phyloP scores from a whole-genome alignment of 2,888 invertebrate species.

The Yponomeuta sedellus region DNA sequence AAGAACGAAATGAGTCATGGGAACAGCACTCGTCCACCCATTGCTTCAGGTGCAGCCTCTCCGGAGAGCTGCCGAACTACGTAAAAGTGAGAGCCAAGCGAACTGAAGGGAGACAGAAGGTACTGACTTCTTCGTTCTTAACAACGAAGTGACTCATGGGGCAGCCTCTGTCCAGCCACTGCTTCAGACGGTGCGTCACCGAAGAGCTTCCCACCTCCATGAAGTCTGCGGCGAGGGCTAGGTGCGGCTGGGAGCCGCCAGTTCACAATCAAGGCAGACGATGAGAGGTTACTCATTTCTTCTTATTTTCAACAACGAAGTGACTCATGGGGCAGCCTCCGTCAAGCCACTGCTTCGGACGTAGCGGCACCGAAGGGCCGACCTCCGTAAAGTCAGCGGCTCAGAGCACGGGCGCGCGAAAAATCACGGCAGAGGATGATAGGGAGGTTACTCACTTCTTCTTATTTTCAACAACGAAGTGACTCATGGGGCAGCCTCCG shows the following conservation, averaged over 20 bases:
- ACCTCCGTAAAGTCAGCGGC: slow-evolving; percentile 94
- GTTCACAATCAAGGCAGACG: too few relatives aligned
- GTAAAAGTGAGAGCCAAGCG: too few relatives aligned
- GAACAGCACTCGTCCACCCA: slow-evolving; percentile 98
- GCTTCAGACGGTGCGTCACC: slow-evolving; percentile 91
- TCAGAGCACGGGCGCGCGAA: too few relatives aligned
- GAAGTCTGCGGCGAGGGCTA: too few relatives aligned
- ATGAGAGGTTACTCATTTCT: slow-evolving; percentile 81
- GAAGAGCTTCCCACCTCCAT: slow-evolving; percentile 96
- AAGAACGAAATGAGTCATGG: slow-evolving; percentile 96
- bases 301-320: slow-evolving; percentile 96
- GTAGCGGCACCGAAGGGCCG: slow-evolving; percentile 94
- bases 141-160: slow-evolving; percentile 97
- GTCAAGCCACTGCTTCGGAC: slow-evolving; percentile 94
- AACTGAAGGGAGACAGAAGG: slow-evolving; percentile 80
- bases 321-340: slow-evolving; percentile 97
- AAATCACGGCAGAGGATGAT: too few relatives aligned
- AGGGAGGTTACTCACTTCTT: slow-evolving; percentile 80
- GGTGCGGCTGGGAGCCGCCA: too few relatives aligned
- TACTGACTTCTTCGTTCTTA: slow-evolving; percentile 91
- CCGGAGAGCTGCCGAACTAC: slow-evolving; percentile 96
- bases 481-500: slow-evolving; percentile 96
- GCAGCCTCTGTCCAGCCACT: slow-evolving; percentile 97
- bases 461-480: slow-evolving; percentile 96
- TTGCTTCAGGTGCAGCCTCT: slow-evolving; percentile 91